phyloP scores from a whole-genome alignment of 2,113 vertebrate species.

The Melanerpes formicivorus region DNA sequence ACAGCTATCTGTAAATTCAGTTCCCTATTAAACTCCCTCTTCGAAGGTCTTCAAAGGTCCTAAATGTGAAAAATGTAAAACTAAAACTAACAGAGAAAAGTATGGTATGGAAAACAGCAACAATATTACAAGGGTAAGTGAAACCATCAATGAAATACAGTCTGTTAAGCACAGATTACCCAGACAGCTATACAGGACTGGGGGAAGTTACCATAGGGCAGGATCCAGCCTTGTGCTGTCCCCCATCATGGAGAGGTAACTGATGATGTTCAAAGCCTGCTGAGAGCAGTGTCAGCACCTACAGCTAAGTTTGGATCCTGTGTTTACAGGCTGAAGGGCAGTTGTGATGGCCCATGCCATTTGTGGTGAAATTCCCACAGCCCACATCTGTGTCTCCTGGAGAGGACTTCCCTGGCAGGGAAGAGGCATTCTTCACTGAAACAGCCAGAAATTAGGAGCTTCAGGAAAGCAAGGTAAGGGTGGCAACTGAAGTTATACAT shows the following conservation, averaged over 20 bases:
- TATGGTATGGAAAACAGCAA: not conserved
- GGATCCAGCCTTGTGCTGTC: not conserved
- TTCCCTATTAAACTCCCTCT: not conserved
- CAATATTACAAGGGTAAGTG: not conserved
- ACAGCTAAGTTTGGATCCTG: not conserved
- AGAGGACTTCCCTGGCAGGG: not conserved
- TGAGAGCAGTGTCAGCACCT: not conserved
- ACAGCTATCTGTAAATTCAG: not conserved
- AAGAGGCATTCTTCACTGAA: not conserved
- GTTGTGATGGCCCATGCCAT: not conserved
- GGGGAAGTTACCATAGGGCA: not conserved
- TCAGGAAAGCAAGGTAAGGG: not conserved
- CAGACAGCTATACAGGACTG: not conserved
- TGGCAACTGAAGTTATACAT: not conserved
- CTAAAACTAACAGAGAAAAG: not conserved
- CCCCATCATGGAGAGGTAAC: not conserved
- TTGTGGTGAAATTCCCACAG: not conserved
- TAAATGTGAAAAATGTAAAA: not conserved
- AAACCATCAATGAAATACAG: not conserved
- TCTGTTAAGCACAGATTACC: not conserved
- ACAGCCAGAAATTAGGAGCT: not conserved
- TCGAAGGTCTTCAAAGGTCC: not conserved
- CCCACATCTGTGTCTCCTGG: accelerated
- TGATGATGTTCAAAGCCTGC: not conserved
- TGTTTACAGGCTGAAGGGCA: not conserved